Percentiles rank a stretch among this genome's conserved stretches.
These are phyloP conservation scores for Cochlearius cochlearius DNA, from an alignment of 2,113 vertebrate species.

Conservation along the genomic window DNA sequence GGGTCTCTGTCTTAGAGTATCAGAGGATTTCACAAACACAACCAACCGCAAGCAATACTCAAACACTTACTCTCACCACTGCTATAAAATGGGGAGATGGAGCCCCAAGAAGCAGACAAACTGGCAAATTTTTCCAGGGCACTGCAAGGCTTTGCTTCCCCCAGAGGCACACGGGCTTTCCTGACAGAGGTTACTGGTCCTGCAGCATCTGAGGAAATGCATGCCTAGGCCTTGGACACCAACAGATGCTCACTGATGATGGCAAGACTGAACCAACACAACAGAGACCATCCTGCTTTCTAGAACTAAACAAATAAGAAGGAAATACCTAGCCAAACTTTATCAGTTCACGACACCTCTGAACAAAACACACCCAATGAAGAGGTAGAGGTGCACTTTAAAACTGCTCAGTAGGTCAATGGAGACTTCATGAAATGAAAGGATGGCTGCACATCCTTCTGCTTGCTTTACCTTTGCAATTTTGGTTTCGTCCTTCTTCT, in stretches of 20 bases:
- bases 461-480: conserved; percentile 87
- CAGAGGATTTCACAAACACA: background rate
- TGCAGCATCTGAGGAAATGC: background rate
- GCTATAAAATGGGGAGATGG: background rate
- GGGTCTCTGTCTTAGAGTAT: background rate
- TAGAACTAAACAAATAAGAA: background rate
- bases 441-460: background rate
- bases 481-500: conserved; percentile 97
- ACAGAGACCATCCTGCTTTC: background rate
- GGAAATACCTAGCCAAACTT: background rate
- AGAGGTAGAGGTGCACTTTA: background rate
- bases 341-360: background rate
- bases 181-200: background rate
- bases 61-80: background rate
- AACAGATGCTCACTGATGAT: background rate
- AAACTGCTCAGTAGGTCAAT: background rate
- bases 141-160: background rate
- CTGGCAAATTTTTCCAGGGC: background rate
- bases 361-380: background rate
- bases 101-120: background rate
- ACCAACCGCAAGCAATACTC: background rate
- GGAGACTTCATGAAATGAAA: background rate
- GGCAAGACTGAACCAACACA: background rate
- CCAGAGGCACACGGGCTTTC: background rate
- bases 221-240: background rate